phyloP scores from a whole-genome alignment of 2,113 vertebrate species.

The Casuarius casuarius region DNA sequence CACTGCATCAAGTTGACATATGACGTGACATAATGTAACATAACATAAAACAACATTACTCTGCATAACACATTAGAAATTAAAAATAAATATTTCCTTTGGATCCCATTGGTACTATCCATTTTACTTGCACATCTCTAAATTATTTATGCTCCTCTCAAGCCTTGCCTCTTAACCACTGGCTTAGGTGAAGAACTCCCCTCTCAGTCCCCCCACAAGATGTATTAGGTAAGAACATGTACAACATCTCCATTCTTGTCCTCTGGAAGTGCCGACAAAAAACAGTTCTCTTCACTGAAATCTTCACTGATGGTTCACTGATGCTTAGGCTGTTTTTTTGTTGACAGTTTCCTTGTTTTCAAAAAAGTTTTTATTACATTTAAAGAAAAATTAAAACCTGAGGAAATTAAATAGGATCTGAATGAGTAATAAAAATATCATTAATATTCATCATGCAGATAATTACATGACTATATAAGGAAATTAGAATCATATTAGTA shows the following conservation, averaged over 20 bases:
- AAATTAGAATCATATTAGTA: neutral
- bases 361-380: neutral
- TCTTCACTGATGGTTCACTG: neutral
- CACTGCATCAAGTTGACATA: conserved; percentile 41
- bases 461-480: neutral
- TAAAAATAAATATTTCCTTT: conserved; percentile 56
- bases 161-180: neutral
- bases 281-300: neutral
- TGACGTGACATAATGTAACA: conserved; percentile 26
- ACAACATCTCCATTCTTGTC: neutral
- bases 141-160: neutral
- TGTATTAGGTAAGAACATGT: neutral
- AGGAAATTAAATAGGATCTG: neutral
- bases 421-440: neutral
- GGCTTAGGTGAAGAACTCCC: neutral
- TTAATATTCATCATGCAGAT: neutral
- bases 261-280: neutral
- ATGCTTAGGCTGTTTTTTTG: neutral
- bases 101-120: neutral
- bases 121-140: conserved; percentile 52
- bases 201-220: neutral
- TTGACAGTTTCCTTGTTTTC: conserved; percentile 7
- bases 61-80: conserved; percentile 49
- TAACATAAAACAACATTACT: conserved; percentile 33
- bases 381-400: conserved; percentile 20